Evolutionary conservation across 2,797 vertebrate species (phyloP), one percentile per base, ranked within the genome.

Genomic region (Ctenopoma multispine): DNA sequence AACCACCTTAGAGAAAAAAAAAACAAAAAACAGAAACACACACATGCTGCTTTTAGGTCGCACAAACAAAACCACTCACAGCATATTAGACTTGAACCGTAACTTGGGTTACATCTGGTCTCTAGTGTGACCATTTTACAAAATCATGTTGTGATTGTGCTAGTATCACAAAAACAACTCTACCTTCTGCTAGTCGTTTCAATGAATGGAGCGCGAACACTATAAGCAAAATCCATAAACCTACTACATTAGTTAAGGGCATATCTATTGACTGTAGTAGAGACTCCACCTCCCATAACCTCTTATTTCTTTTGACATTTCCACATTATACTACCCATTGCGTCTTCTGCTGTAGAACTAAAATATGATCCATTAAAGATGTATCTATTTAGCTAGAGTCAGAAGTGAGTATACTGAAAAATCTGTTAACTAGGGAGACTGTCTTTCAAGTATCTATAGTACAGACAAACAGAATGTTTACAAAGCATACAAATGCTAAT

Each of bases 1-100:
- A 81, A 99, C 97, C 90, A 99, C 98, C 98, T 99, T 87, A 31
- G 87, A 86, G 62, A 80, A 72, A 86, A 67, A 80, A 75, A 48
- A 82, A n/a, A n/a, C n/a, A n/a, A n/a, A n/a, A n/a, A n/a, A n/a
- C n/a, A n/a, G n/a, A n/a, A n/a, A n/a, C n/a, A n/a, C n/a, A 34
- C 29, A 75, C 81, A 64, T 86, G 82, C 81, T 24, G 43, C n/a
- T 50, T 75, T 77, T 71, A 71, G 71, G 47, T 18, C 54, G 69
- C 72, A 69, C 70, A 40, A 38, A 60, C 54, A 17, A n/a, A n/a
- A n/a, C n/a, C 75, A 74, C 46, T 13, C 41, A 64, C 21, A 38
- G 17, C 58, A 29, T 21, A 43, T 54, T 38, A 21, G 65, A 74
- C 27, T 23, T 55, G 5, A 43, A 40, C 23, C 1, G 3, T 41